Evolutionary conservation across 2,113 vertebrate genomes (phyloP), one percentile per base, ranked within the genome.

Genomic region (Fulica atra): DNA sequence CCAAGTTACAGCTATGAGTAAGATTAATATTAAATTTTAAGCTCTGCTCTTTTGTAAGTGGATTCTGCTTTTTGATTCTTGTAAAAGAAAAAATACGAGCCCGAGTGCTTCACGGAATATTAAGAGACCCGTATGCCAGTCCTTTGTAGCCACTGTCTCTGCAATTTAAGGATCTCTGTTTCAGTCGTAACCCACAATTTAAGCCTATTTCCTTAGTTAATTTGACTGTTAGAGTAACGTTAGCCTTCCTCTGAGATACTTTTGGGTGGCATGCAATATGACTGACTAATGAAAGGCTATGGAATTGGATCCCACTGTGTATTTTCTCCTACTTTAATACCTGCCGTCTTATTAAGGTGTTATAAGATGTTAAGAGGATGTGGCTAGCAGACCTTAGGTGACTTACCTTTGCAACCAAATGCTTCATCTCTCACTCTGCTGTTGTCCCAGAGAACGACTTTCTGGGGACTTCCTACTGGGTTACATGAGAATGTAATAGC

Each of bases 1-100:
- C 90, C 91, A 94, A 94, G 93, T 94, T 97, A 95, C 73, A 93
- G 82, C 93, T 97, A 94, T 82, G 93, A 96, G 80, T 92, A 95
- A 97, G 93, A 91, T 96, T 96, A 94, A 92, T 95, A 81, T 69
- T 89, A 95, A 36, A 74, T 36, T 80, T 86, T 46, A 74, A 83
- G 56, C 88, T 78, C 33, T 92, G 5, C 44, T 86, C 81, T 97
- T 97, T 90, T 95, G 40, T 81, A 81, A 90, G 71, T 81, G 60
- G 21, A 86, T 95, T 97, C 97, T 85, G 79, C 76, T 94, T 97
- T 95, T 86, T 91, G 77, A 89, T 93, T 97, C 86, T 93, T 94
- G 56, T 94, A 91, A 96, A 93, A 94, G 33, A 51, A 65, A 78
- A 84, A 92, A 88, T 89, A 77, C 73, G 40, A 89, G 33, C 44